These are phyloP conservation scores for Oryzias sinensis DNA, from an alignment of 2,797 vertebrate genomes.

Conservation along the genomic window DNA sequence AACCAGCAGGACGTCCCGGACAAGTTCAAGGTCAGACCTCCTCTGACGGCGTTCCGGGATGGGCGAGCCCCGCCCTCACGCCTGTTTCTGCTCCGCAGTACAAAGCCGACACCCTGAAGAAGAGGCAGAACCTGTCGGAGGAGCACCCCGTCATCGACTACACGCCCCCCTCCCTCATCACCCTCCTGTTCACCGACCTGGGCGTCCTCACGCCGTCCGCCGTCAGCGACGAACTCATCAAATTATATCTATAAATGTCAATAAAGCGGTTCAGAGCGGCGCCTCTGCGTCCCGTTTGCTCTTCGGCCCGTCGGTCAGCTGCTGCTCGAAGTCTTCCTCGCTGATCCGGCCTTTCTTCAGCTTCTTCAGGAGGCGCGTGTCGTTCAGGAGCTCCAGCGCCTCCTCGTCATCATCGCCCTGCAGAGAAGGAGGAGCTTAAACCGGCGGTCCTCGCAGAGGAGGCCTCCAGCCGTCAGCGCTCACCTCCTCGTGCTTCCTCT, in stretches of 20 bases:
- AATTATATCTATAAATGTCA: slow-evolving; percentile 88
- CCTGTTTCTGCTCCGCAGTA: slow-evolving; percentile 76
- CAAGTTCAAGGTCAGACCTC: slow-evolving; percentile 85
- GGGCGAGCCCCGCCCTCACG: neutral
- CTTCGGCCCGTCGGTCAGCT: slow-evolving; percentile 54
- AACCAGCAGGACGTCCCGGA: slow-evolving; percentile 96
- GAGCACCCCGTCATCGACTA: slow-evolving; percentile 96
- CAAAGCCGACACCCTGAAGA: slow-evolving; percentile 91
- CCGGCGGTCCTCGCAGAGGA: no score
- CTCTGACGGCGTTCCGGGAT: neutral
- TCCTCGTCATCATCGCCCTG: slow-evolving; percentile 82
- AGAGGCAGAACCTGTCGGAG: slow-evolving; percentile 77
- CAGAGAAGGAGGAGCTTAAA: neutral
- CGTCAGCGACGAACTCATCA: slow-evolving; percentile 97
- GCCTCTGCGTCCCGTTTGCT: slow-evolving; percentile 15
- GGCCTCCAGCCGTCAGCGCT: neutral
- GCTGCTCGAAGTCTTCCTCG: slow-evolving; percentile 90
- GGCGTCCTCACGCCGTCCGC: slow-evolving; percentile 95
- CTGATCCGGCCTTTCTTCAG: slow-evolving; percentile 91
- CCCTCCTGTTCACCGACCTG: slow-evolving; percentile 93
- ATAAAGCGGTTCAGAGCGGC: slow-evolving; percentile 33
- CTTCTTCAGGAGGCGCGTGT: slow-evolving; percentile 91
- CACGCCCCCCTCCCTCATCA: slow-evolving; percentile 93
- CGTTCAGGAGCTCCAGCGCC: slow-evolving; percentile 86
- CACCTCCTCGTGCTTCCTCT: slow-evolving; percentile 87